A percentile compares a stretch with the other conserved stretches of the same genome.
Evolutionary conservation across 1,140 invertebrate species (phyloP).

Genomic region (Cherax quadricarinatus): DNA sequence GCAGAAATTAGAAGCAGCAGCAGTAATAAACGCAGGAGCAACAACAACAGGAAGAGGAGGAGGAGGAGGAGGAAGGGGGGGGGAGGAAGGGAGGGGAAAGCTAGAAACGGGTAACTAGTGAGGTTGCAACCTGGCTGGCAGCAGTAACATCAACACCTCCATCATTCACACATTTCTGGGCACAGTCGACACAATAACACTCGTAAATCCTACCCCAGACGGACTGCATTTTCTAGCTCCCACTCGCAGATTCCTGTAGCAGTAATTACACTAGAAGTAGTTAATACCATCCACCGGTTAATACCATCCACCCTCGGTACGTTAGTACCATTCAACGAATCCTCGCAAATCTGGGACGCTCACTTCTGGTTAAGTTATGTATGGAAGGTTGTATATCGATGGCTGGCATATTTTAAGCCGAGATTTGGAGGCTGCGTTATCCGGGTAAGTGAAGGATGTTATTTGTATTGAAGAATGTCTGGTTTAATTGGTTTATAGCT

Average conservation of each 20-base stretch:
- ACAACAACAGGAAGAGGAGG: background rate
- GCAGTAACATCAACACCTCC: constrained; percentile 18
- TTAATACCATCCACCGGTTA: too few species aligned
- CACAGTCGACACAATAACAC: constrained; percentile 49
- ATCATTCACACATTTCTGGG: constrained; percentile 39
- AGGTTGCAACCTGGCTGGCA: background rate
- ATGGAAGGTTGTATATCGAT: too few species aligned
- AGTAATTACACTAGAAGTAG: background rate
- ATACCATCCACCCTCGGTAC: too few species aligned
- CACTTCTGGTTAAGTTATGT: too few species aligned
- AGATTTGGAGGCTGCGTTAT: too few species aligned
- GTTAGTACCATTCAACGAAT: too few species aligned
- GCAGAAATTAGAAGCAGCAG: background rate
- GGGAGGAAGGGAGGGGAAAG: too few species aligned
- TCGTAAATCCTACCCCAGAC: constrained; percentile 46
- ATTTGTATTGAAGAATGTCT: background rate
- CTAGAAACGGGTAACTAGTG: background rate
- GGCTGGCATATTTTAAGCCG: too few species aligned
- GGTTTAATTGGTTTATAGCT: background rate
- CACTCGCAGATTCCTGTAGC: constrained; percentile 37
- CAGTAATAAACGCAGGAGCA: background rate
- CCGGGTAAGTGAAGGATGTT: background rate
- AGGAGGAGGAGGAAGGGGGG: background rate
- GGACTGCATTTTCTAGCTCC: constrained; percentile 49
- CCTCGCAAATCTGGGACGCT: too few species aligned